Percentiles rank a stretch among this genome's conserved stretches.
These are phyloP conservation scores for Reticulitermes lucifugus DNA, from an alignment of 2,888 invertebrate genomes.

Conservation along the genomic window DNA sequence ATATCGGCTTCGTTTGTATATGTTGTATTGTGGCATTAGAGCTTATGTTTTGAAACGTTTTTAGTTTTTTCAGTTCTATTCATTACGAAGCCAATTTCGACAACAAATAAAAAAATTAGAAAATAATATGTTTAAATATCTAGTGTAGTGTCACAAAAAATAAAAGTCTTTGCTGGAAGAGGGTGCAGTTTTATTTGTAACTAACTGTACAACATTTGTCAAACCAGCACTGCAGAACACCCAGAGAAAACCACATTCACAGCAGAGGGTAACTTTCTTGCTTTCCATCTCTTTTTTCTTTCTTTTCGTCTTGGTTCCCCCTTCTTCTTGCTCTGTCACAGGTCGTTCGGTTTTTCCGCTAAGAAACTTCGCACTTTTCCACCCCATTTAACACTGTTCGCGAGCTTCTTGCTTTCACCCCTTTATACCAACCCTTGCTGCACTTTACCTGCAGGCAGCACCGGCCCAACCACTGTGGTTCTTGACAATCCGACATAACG, in stretches of 20 bases:
- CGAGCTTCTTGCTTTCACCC: neutral
- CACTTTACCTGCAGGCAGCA: neutral
- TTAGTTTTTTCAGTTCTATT: too few relatives aligned
- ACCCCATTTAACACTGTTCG: constrained; percentile 33
- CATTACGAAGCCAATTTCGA: too few relatives aligned
- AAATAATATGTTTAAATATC: too few relatives aligned
- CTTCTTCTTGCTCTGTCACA: constrained; percentile 4
- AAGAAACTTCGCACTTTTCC: constrained; percentile 43
- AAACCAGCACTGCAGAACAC: neutral
- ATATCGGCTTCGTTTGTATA: too few relatives aligned
- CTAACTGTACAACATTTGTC: neutral
- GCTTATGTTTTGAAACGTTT: too few relatives aligned
- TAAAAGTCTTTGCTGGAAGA: neutral
- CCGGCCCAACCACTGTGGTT: neutral
- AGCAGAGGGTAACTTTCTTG: neutral
- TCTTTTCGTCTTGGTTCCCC: neutral
- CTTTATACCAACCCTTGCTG: neutral
- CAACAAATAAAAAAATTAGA: too few relatives aligned
- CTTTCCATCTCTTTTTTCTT: neutral
- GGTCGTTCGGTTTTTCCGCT: constrained; percentile 41
- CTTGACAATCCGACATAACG: neutral
- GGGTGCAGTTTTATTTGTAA: neutral
- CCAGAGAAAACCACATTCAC: constrained; percentile 2
- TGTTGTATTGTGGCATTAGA: too few relatives aligned
- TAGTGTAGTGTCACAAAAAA: neutral